These are phyloP conservation scores for Venustaconcha ellipsiformis DNA, from an alignment of 1,140 invertebrate species.

Conservation along the genomic window DNA sequence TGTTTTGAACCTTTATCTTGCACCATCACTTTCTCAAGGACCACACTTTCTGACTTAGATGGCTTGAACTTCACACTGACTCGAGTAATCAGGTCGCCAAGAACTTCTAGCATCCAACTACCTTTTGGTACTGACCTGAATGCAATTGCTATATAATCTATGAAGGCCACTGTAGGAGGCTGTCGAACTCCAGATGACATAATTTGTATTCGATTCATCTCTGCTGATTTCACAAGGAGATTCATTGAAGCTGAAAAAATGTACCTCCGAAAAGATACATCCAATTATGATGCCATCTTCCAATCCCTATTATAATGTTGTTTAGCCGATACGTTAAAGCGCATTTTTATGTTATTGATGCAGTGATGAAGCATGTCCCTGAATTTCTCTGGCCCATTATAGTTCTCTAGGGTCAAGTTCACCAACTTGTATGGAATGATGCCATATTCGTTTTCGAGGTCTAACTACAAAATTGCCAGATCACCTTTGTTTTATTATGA, in stretches of 20 bases:
- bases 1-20: slow-evolving; percentile 7
- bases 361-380: slow-evolving; percentile 11
- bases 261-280: slow-evolving; percentile 25
- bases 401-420: slow-evolving; percentile 4
- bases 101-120: slow-evolving; percentile 13
- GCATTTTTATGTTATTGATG: slow-evolving; percentile 16
- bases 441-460: slow-evolving; percentile 36
- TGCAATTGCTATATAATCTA: slow-evolving; percentile 24
- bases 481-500: slow-evolving; percentile 24
- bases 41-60: slow-evolving; percentile 9
- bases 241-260: slow-evolving; percentile 30
- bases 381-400: slow-evolving; percentile 24
- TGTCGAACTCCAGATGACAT: slow-evolving; percentile 3
- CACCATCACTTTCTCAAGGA: slow-evolving; percentile 17
- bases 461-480: slow-evolving; percentile 38
- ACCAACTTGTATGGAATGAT: slow-evolving; percentile 24
- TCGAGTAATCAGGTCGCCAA: slow-evolving; percentile 7
- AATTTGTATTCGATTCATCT: slow-evolving; percentile 2
- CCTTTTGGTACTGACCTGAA: slow-evolving; percentile 15
- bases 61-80: slow-evolving; percentile 20
- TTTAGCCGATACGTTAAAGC: slow-evolving; percentile 10
- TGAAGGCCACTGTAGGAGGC: slow-evolving; percentile 19
- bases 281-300: slow-evolving; percentile 29
- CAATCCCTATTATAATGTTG: slow-evolving; percentile 24
- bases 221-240: slow-evolving; percentile 25